A percentile compares a stretch with the other conserved stretches of the same genome.
These are phyloP conservation scores for Craseonycteris thonglongyai DNA, from an alignment of 2,113 vertebrate genomes.

Conservation along the genomic window DNA sequence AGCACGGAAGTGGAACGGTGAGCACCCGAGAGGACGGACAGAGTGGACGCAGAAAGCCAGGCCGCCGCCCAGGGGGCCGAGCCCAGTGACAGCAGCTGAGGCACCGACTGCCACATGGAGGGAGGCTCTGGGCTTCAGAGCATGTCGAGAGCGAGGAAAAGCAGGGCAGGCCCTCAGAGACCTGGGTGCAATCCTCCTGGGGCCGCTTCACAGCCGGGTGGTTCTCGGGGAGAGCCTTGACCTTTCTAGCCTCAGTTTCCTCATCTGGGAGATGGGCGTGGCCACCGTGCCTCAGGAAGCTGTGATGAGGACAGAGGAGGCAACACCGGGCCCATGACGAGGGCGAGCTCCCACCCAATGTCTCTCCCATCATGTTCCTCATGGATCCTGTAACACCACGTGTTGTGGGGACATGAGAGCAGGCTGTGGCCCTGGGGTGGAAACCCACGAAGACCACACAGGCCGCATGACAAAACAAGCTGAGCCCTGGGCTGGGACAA, in stretches of 20 bases:
- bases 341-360: rapidly evolving
- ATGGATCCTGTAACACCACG: not conserved
- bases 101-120: rapidly evolving
- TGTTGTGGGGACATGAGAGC: constrained; percentile 2
- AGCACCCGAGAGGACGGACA: too few species aligned
- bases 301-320: rapidly evolving
- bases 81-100: rapidly evolving
- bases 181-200: not conserved
- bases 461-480: not conserved
- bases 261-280: not conserved
- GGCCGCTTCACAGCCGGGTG: rapidly evolving
- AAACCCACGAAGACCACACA: not conserved
- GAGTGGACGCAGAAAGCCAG: rapidly evolving
- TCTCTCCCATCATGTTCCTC: not conserved
- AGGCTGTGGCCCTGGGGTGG: constrained; percentile 34
- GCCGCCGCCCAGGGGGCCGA: rapidly evolving
- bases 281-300: not conserved
- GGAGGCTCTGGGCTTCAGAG: rapidly evolving
- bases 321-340: rapidly evolving
- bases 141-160: rapidly evolving
- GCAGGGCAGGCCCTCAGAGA: not conserved
- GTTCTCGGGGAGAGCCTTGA: not conserved
- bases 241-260: not conserved
- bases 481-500: not conserved
- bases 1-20: rapidly evolving